These are phyloP conservation scores for Muscicapa striata DNA, from an alignment of 2,797 vertebrate genomes.

Conservation along the genomic window DNA sequence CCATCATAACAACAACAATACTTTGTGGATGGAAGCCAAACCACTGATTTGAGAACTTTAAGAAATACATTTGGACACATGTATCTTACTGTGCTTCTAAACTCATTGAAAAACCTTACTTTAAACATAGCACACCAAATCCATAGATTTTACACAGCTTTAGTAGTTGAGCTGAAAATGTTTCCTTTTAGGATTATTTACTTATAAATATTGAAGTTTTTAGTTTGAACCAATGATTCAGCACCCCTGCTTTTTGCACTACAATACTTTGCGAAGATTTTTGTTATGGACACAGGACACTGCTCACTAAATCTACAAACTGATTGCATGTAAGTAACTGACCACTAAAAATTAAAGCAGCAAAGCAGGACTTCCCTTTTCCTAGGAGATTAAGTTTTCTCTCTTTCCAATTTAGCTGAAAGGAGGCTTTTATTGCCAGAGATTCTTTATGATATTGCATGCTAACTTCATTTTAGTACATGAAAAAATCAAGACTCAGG, in stretches of 20 bases:
- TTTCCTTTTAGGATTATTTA: not conserved
- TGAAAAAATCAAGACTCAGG: not conserved
- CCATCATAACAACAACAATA: conserved; percentile 3
- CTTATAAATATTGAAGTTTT: not conserved
- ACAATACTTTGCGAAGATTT: not conserved
- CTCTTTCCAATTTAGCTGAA: not conserved
- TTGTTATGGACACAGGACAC: not conserved
- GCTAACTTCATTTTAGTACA: not conserved
- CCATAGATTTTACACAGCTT: not conserved
- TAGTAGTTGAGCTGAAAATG: not conserved
- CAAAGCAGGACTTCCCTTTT: not conserved
- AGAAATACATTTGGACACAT: not conserved
- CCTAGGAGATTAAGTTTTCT: not conserved
- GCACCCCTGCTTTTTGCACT: not conserved
- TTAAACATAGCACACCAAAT: not conserved
- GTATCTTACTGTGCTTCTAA: not conserved
- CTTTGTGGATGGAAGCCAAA: not conserved
- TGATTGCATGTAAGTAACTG: not conserved
- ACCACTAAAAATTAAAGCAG: not conserved
- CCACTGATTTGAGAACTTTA: not conserved
- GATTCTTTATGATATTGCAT: not conserved
- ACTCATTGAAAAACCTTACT: not conserved
- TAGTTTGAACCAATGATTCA: not conserved
- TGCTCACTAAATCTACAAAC: not conserved
- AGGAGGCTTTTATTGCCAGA: not conserved